Evolutionary conservation across 2,113 vertebrate species (phyloP).

Genomic region (Poicephalus gulielmi): DNA sequence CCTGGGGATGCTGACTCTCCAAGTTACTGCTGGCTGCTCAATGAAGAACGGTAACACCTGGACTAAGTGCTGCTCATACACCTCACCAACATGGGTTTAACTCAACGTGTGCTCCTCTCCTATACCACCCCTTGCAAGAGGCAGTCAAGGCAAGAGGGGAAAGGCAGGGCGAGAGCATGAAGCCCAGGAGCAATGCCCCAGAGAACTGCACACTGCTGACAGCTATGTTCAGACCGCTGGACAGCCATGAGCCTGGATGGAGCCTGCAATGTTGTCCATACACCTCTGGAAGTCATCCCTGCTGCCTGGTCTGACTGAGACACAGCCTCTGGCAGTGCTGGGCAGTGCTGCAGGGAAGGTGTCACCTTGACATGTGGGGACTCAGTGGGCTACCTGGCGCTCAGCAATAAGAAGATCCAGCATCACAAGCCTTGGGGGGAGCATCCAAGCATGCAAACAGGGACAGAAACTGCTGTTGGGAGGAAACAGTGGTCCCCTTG

Average conservation of each 20-base stretch:
- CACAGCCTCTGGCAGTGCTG: background rate
- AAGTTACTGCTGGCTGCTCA: background rate
- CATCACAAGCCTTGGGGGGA: background rate
- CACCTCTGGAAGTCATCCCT: background rate
- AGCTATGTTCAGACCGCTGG: background rate
- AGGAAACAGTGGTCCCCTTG: background rate
- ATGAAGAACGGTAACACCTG: background rate
- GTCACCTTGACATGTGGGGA: background rate
- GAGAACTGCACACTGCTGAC: background rate
- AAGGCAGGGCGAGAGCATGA: background rate
- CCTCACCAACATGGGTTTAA: background rate
- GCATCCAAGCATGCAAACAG: background rate
- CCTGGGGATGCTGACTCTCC: background rate
- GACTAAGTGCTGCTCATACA: background rate
- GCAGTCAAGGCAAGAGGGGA: background rate
- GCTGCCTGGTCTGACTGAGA: background rate
- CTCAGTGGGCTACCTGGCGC: background rate
- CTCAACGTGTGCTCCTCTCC: background rate
- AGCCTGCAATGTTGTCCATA: background rate
- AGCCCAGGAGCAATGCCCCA: fast-evolving
- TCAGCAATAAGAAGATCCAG: background rate
- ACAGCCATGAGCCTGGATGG: background rate
- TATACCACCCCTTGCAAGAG: background rate
- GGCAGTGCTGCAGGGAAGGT: background rate
- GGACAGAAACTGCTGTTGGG: background rate